A percentile compares a stretch with the other conserved stretches of the same genome.
Conservation (phyloP, 2,113 vertebrate genomes). For the Hydrolagus affinis region DNA sequence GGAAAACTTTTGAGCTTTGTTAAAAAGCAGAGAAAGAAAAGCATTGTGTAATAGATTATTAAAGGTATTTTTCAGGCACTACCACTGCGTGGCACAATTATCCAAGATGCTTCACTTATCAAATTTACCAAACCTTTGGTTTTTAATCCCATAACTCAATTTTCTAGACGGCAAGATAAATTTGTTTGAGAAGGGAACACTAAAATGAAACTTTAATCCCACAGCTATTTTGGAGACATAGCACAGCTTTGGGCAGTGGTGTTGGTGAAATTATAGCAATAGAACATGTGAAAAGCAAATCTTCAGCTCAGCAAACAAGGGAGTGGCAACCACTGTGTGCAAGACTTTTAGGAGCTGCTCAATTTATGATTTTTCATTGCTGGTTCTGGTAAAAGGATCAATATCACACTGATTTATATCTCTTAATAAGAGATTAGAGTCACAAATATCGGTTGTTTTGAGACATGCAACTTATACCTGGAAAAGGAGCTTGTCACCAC, state of each 20-base stretch:
- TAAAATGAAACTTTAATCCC: slow-evolving; percentile 16
- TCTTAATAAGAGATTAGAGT: slow-evolving; percentile 29
- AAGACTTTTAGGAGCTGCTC: slow-evolving; percentile 17
- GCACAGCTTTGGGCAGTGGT: slow-evolving; percentile 7
- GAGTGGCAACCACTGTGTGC: slow-evolving; percentile 7
- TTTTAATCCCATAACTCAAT: neutral
- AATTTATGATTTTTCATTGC: slow-evolving; percentile 21
- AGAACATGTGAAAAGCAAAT: slow-evolving; percentile 27
- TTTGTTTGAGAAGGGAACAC: neutral
- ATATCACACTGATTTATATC: slow-evolving; percentile 27
- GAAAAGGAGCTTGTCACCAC: neutral
- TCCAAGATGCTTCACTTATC: neutral
- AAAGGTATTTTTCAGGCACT: neutral
- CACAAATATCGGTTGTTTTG: slow-evolving; percentile 14
- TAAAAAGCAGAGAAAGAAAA: neutral
- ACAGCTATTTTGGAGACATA: neutral
- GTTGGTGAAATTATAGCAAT: neutral
- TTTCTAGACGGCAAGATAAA: slow-evolving; percentile 18
- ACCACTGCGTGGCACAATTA: neutral
- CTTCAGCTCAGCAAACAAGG: slow-evolving; percentile 7
- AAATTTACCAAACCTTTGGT: slow-evolving; percentile 9
- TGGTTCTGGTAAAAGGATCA: slow-evolving; percentile 28
- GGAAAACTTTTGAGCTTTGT: neutral
- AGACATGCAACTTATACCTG: slow-evolving; percentile 1
- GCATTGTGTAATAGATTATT: neutral